Evolutionary conservation across 1,140 invertebrate species (phyloP).

Genomic region (Drosophila bocqueti): DNA sequence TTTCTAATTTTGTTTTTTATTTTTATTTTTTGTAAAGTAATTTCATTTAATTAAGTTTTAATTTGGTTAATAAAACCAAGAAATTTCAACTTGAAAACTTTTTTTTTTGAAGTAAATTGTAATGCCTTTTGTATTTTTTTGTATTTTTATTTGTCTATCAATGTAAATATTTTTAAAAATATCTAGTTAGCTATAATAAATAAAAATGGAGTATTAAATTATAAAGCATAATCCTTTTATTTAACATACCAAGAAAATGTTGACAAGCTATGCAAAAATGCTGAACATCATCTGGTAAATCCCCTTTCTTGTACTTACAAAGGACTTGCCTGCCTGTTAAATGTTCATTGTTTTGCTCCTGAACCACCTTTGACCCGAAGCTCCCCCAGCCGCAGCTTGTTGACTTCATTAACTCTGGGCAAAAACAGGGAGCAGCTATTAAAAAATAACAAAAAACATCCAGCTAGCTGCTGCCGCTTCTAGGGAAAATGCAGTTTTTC

Average conservation of each 20-base stretch:
- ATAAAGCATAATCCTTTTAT: no score
- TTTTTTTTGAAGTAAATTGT: neutral
- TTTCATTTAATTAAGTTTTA: neutral
- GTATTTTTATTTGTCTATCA: neutral
- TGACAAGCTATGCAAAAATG: neutral
- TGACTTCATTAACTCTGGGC: slow-evolving; percentile 76
- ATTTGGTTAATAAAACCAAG: neutral
- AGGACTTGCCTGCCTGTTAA: neutral
- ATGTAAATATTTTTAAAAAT: neutral
- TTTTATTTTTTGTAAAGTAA: no score
- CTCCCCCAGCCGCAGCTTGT: slow-evolving; percentile 65
- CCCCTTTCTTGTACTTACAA: neutral
- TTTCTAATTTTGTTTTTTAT: neutral
- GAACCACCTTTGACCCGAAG: slow-evolving; percentile 22
- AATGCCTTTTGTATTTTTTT: neutral
- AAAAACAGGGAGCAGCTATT: slow-evolving; percentile 43
- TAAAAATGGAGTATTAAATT: neutral
- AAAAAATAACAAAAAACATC: slow-evolving; percentile 41
- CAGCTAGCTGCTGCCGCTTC: slow-evolving; percentile 2
- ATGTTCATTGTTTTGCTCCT: slow-evolving; percentile 12
- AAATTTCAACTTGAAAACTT: neutral
- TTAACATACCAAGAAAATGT: neutral
- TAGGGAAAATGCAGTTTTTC: slow-evolving; percentile 50
- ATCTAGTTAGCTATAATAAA: neutral
- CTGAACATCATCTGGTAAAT: neutral